Evolutionary conservation across 2,113 vertebrate species (phyloP).

Genomic region (Myotis lucifugus): DNA sequence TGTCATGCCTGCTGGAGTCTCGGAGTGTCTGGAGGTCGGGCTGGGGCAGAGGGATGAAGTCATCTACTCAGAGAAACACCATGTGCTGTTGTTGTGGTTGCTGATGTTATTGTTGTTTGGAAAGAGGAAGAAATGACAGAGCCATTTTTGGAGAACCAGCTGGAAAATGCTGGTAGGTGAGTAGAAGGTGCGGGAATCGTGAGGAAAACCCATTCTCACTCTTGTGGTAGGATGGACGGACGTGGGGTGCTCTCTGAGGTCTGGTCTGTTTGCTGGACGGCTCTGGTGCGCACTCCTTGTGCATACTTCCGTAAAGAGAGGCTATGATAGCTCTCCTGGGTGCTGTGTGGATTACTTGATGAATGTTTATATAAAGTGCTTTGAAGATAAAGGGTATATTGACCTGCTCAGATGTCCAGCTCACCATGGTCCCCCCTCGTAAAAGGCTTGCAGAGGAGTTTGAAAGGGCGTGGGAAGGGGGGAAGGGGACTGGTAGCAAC

Average conservation of each 20-base stretch:
- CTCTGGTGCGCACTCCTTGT: neutral
- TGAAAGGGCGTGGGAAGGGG: neutral
- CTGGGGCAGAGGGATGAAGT: slow-evolving; percentile 53
- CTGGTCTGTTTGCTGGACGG: neutral
- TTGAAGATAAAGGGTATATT: neutral
- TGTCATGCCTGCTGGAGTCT: neutral
- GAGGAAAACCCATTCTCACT: neutral
- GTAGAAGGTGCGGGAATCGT: neutral
- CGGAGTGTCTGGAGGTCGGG: neutral
- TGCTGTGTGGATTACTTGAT: neutral
- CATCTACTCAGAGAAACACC: slow-evolving; percentile 42
- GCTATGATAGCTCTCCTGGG: neutral
- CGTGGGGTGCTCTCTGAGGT: neutral
- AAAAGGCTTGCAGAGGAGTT: neutral
- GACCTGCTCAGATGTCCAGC: neutral
- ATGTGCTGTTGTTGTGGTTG: slow-evolving; percentile 7
- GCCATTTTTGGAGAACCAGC: neutral
- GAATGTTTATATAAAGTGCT: slow-evolving; percentile 36
- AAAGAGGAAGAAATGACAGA: neutral
- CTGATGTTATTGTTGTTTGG: slow-evolving; percentile 26
- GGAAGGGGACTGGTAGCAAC: no score
- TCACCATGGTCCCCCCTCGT: rapidly evolving
- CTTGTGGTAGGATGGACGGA: neutral
- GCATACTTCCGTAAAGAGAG: neutral
- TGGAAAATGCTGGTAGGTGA: neutral